These are phyloP conservation scores for Lasius platythorax DNA, from an alignment of 2,888 invertebrate genomes.

Conservation along the genomic window DNA sequence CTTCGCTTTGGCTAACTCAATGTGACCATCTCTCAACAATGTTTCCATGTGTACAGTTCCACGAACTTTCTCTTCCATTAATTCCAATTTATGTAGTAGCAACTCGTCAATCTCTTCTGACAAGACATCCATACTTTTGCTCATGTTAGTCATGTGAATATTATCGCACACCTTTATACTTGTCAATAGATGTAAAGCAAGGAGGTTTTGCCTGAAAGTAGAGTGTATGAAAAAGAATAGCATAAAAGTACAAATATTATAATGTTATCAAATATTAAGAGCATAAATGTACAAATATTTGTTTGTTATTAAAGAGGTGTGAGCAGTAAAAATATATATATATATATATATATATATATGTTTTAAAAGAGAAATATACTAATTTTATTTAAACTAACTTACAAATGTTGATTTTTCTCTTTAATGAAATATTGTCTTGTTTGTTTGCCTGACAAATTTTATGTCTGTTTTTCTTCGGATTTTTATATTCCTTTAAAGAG, in stretches of 20 bases:
- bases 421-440: background rate
- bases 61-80: constrained; percentile 91
- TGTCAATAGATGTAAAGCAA: background rate
- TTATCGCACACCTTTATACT: background rate
- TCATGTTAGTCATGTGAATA: constrained; percentile 63
- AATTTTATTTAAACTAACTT: background rate
- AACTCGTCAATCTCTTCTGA: constrained; percentile 90
- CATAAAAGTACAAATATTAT: background rate
- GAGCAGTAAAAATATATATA: background rate
- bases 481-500: background rate
- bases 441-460: background rate
- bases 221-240: background rate
- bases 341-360: background rate
- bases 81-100: constrained; percentile 89
- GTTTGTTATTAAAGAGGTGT: background rate
- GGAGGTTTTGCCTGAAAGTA: background rate
- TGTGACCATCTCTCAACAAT: constrained; percentile 90
- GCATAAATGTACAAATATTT: background rate
- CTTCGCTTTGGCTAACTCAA: constrained; percentile 92
- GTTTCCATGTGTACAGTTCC: constrained; percentile 91
- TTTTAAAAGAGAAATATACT: background rate
- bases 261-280: too few relatives aligned
- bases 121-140: constrained; percentile 84
- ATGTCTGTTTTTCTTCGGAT: background rate
- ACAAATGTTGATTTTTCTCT: background rate